Evolutionary conservation across 1,140 invertebrate genomes (phyloP), one percentile per base, ranked within the genome.

Genomic region (Marisa cornuarietis): DNA sequence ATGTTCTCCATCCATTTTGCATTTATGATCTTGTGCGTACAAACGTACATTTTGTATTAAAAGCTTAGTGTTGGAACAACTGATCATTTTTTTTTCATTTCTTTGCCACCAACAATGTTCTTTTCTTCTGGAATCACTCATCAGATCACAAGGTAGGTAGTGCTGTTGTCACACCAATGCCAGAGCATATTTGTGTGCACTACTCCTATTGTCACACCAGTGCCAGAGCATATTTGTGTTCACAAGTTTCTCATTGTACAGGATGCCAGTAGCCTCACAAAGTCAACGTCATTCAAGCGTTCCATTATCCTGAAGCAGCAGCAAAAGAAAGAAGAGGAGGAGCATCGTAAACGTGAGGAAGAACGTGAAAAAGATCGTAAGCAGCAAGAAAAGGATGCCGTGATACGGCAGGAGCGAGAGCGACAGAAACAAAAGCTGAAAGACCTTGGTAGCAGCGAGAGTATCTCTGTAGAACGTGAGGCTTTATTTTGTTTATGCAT

Each of bases 371-470:
- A 86, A 42, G 90, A 92, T 77, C 85, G 87, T 52, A 86, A 87
- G 71, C 86, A 88, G 80, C 74, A 82, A 31, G 88, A 90, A 76
- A 88, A 84, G 31, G 88, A 90, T 54, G 86, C 88, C 63, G 88
- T 89, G 81, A 61, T 89, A 63, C 84, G 86, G 76, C 87, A 86
- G 83, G 86, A 88, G 84, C 82, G 84, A 79, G 85, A 89, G 84
- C 73, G 88, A 58, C 87, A 88, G 82, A 87, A 88, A 73, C 84
- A 88, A 81, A 90, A 87, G 75, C 75, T 88, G 52, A 83, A 86
- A 63, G 80, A 86, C 11, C 78, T 90, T 18, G 87, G 85, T 74
- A 88, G 85, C 61, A 85, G 83, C 20, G 88, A 88, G 68, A 87
- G 83, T 81, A 76, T 87, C 68, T 83, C 82, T 82, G 80, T 85